Evolutionary conservation across 2,888 invertebrate genomes (phyloP).

Genomic region (Dryobotodes eremita): DNA sequence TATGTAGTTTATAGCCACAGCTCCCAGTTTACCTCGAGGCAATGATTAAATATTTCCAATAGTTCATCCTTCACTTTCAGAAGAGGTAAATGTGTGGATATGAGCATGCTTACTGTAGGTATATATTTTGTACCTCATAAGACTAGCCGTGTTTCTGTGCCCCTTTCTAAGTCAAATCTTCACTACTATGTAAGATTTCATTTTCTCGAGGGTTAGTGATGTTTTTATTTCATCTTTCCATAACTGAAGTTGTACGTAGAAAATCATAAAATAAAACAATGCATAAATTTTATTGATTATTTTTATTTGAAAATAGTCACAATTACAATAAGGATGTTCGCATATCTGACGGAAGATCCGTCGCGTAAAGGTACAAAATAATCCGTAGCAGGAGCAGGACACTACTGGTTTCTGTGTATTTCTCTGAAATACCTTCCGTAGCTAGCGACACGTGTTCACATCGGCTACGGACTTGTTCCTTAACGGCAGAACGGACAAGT

Average conservation of each 20-base stretch:
- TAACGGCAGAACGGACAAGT: background rate
- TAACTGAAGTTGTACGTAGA: background rate
- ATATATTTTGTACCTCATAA: background rate
- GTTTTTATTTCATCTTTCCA: background rate
- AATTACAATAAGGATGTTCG: conserved; percentile 9
- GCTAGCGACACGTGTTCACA: no score
- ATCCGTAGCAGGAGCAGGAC: no score
- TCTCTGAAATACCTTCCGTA: no score
- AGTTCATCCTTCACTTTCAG: no score
- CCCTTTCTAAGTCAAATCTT: background rate
- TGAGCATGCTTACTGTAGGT: background rate
- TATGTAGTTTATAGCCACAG: no score
- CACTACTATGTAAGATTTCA: background rate
- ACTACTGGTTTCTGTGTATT: no score
- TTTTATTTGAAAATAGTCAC: conserved; percentile 40
- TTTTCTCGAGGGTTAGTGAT: background rate
- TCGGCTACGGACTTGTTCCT: no score
- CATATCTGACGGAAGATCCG: background rate
- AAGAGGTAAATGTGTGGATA: no score
- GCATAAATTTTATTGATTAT: conserved; percentile 29
- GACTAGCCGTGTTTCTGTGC: background rate
- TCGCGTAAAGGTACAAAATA: background rate
- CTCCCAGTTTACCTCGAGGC: no score
- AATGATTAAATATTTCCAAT: no score
- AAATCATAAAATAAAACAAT: conserved; percentile 22